phyloP scores from a whole-genome alignment of 2,113 vertebrate species.

The Cacatua alba region DNA sequence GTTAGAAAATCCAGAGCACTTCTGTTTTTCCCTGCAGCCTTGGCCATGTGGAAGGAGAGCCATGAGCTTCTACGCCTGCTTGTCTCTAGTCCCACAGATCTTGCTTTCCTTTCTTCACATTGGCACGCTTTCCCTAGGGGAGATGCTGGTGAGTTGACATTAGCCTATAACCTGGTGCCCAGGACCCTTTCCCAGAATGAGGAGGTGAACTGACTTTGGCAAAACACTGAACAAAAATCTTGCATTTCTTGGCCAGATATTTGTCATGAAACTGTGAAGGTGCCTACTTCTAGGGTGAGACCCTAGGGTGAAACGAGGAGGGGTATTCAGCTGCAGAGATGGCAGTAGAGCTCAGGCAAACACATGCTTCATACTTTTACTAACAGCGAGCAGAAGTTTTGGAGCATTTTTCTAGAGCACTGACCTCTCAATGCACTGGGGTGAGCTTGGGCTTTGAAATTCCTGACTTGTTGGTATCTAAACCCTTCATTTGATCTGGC shows the following conservation, averaged over 20 bases:
- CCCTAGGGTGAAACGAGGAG: neutral
- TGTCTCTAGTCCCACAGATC: neutral
- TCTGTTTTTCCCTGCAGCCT: neutral
- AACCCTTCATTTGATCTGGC: neutral
- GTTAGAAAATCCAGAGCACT: neutral
- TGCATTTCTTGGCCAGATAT: neutral
- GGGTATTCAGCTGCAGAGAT: neutral
- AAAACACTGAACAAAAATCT: neutral
- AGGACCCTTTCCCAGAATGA: neutral
- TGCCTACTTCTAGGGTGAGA: neutral
- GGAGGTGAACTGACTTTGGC: neutral
- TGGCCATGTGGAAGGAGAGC: neutral
- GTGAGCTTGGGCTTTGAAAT: neutral
- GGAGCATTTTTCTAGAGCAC: neutral
- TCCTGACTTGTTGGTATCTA: neutral
- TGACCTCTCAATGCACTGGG: neutral
- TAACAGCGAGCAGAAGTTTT: neutral
- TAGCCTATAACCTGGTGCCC: neutral
- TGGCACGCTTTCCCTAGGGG: neutral
- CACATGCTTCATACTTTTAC: neutral
- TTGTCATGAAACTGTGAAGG: neutral
- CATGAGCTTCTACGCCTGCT: neutral
- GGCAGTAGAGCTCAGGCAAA: neutral
- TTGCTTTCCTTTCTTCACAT: neutral
- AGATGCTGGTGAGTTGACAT: no score